These are phyloP conservation scores for Trichogramma dendrolimi DNA, from an alignment of 2,888 invertebrate species.

Conservation along the genomic window DNA sequence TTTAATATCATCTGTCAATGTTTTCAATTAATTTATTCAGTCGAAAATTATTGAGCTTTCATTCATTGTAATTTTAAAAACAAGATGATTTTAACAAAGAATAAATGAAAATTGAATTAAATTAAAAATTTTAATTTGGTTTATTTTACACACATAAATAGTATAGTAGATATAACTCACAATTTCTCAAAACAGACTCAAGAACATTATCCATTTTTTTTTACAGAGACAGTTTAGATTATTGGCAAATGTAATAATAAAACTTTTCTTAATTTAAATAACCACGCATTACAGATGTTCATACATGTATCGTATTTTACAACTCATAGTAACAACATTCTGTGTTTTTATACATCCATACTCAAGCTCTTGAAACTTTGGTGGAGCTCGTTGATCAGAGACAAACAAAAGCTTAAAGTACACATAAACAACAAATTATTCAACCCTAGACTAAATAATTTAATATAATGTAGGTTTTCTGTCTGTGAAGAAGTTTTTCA, in stretches of 20 bases:
- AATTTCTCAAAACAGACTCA: slow-evolving; percentile 17
- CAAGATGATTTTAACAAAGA: background rate
- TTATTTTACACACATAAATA: slow-evolving; percentile 40
- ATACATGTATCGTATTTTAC: slow-evolving; percentile 21
- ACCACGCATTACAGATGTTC: slow-evolving; percentile 13
- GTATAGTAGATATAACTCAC: slow-evolving; percentile 34
- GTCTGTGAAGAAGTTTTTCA: slow-evolving; percentile 84
- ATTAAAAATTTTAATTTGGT: slow-evolving; percentile 34
- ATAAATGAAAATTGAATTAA: too few relatives aligned
- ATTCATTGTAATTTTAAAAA: background rate
- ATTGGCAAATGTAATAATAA: slow-evolving; percentile 13
- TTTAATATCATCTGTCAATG: too few relatives aligned
- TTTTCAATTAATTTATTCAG: background rate
- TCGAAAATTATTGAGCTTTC: background rate
- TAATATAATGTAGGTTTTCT: slow-evolving; percentile 36
- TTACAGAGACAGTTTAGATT: slow-evolving; percentile 19
- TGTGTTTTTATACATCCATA: background rate
- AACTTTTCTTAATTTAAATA: slow-evolving; percentile 15
- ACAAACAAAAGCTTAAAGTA: slow-evolving; percentile 6
- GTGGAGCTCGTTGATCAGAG: slow-evolving; percentile 2
- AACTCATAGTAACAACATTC: slow-evolving; percentile 11
- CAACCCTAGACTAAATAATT: background rate
- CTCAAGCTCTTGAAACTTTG: slow-evolving; percentile 7
- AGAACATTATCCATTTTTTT: slow-evolving; percentile 11
- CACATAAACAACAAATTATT: background rate